Conservation (phyloP, 2,113 vertebrate species). For the Aspiorhynchus laticeps region DNA sequence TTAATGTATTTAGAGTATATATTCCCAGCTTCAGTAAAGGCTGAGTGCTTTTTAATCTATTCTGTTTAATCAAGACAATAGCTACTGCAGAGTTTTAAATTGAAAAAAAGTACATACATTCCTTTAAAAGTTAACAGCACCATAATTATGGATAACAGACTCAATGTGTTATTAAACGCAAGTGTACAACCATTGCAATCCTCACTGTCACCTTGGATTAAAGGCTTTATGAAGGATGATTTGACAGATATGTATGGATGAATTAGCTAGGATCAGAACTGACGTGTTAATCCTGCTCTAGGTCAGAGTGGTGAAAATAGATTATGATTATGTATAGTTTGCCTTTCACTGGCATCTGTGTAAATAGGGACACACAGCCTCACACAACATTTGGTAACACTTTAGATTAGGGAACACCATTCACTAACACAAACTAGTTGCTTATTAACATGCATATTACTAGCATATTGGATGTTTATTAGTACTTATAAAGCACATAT, state of each 20-base stretch:
- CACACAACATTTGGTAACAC: background rate
- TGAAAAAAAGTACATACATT: background rate
- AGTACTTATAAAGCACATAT: background rate
- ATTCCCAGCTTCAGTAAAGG: background rate
- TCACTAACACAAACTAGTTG: background rate
- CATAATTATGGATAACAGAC: background rate
- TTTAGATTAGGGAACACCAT: too few species aligned
- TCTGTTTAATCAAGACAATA: background rate
- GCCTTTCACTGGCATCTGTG: conserved; percentile 10
- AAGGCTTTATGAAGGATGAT: conserved; percentile 61
- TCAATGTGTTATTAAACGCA: background rate
- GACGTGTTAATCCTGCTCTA: conserved; percentile 20
- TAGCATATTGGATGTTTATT: background rate
- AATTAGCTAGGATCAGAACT: conserved; percentile 23
- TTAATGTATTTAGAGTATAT: conserved; percentile 44
- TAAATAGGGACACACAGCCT: background rate
- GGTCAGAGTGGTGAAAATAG: conserved; percentile 36
- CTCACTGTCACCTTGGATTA: conserved; percentile 72
- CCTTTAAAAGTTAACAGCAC: background rate
- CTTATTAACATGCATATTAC: background rate
- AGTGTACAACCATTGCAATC: background rate
- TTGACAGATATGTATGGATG: conserved; percentile 52
- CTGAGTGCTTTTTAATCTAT: background rate
- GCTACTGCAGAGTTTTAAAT: background rate
- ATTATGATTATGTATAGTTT: conserved; percentile 47